Conservation (phyloP, 2,113 vertebrate genomes). For the Butorides virescens region DNA sequence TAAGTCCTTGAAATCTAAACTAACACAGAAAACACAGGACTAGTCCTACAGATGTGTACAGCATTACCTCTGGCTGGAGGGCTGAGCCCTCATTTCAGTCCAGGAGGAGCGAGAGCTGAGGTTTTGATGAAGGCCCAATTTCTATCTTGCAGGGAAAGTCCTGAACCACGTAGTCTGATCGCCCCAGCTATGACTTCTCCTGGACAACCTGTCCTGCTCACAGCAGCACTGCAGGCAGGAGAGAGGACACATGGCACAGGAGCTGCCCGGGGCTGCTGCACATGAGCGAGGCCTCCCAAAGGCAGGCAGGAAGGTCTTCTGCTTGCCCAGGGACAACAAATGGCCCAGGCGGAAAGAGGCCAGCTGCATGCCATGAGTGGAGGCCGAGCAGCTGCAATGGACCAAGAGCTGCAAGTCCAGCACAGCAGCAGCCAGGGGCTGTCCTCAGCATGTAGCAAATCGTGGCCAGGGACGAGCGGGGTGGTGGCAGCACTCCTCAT, state of each 20-base stretch:
- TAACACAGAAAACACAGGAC: not conserved
- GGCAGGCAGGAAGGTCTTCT: not conserved
- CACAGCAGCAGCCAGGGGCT: not conserved
- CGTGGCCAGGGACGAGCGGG: rapidly evolving
- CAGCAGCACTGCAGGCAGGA: not conserved
- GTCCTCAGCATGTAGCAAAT: not conserved
- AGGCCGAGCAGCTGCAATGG: not conserved
- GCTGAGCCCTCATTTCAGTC: not conserved
- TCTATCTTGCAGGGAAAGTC: not conserved
- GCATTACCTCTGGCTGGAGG: rapidly evolving
- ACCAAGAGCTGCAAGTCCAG: not conserved
- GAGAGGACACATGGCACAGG: not conserved
- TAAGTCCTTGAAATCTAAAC: not conserved
- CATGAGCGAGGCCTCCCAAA: not conserved
- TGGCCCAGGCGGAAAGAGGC: not conserved
- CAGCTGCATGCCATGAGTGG: rapidly evolving
- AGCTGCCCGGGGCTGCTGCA: not conserved
- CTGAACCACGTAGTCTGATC: not conserved
- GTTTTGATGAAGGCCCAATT: not conserved
- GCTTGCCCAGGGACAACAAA: not conserved
- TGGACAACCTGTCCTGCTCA: not conserved
- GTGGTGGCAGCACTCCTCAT: not conserved
- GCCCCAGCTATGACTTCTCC: not conserved
- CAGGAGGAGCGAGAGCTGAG: not conserved
- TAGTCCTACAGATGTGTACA: not conserved